Evolutionary conservation across 2,113 vertebrate species (phyloP), one percentile per base, ranked within the genome.

Genomic region (Chaenocephalus aceratus): DNA sequence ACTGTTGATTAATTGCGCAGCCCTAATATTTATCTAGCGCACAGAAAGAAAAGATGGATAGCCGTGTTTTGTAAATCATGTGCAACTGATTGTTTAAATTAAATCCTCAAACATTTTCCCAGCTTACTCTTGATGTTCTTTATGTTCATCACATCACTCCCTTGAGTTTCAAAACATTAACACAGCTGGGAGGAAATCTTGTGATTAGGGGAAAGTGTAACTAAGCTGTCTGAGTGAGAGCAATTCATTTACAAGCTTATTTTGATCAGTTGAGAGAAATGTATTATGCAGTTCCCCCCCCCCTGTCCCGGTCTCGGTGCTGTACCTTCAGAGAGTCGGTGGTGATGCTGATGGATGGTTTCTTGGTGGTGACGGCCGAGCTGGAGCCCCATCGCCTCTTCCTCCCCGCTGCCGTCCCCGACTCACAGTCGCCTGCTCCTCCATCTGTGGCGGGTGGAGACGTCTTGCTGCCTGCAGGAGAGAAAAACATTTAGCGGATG

Each of bases 311-410:
- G 58, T 64, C 36, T 26, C 49, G 2, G 9, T 12, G 64, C 54
- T 62, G 60, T 94, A 97, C 97, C 97, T 97, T 98, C 65, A 98
- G 95, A 1, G 97, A 98, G 14, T 97, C 97, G 0, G 97, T 97
- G 86, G 97, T 97, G 91, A 98, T 97, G 89, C 96, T 98, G 92
- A 97, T 97, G 21, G 97, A 97, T 0, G 97, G 97, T 75, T 97
- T 97, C 95, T 98, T 98, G 75, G 96, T 94, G 1, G 96, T 97
- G 63, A 96, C 92, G 1, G 96, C 95, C 0, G 97, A 96, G 91
- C 96, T 97, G 86, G 97, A 96, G 44, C 97, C 97, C 97, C 97
- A 98, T 56, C 97, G 95, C 72, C 97, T 94, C 83, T 97, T 97
- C 78, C 97, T 95, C 45, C 94, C 95, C 1, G 95, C 95, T 41